Conservation (phyloP, 2,797 vertebrate species). For the Schizothorax lantsangensis region DNA sequence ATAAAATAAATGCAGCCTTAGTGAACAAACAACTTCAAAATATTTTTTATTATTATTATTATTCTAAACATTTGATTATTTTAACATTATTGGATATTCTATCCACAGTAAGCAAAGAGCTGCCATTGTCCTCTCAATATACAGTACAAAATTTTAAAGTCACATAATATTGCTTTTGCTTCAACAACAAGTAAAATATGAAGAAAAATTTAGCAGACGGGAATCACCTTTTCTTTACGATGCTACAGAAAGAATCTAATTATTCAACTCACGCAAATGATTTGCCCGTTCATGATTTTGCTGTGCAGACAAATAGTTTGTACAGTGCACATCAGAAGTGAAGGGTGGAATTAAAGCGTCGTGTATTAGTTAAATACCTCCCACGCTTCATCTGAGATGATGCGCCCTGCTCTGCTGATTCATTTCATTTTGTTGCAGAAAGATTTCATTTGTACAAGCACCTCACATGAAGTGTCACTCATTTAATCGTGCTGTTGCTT, state of each 20-base stretch:
- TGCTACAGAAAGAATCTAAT: background rate
- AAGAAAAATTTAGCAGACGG: background rate
- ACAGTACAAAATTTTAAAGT: background rate
- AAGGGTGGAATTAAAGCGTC: slow-evolving; percentile 41
- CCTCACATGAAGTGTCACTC: slow-evolving; percentile 19
- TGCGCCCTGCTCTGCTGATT: slow-evolving; percentile 44
- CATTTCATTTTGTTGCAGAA: slow-evolving; percentile 36
- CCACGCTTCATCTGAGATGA: slow-evolving; percentile 46
- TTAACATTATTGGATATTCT: background rate
- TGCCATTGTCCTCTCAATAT: background rate
- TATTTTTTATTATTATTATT: too few relatives aligned
- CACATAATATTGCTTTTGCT: background rate
- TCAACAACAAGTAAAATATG: background rate
- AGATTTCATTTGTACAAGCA: slow-evolving; percentile 35
- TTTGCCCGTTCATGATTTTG: slow-evolving; percentile 25
- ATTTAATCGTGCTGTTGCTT: background rate
- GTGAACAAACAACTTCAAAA: background rate
- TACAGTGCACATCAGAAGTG: slow-evolving; percentile 34
- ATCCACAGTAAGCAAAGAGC: background rate
- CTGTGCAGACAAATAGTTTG: slow-evolving; percentile 33
- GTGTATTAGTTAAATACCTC: slow-evolving; percentile 42
- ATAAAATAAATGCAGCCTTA: background rate
- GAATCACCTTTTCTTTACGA: background rate
- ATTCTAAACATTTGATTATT: background rate
- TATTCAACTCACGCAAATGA: slow-evolving; percentile 19